phyloP scores from a whole-genome alignment of 2,797 vertebrate genomes.

The Selene dorsalis region DNA sequence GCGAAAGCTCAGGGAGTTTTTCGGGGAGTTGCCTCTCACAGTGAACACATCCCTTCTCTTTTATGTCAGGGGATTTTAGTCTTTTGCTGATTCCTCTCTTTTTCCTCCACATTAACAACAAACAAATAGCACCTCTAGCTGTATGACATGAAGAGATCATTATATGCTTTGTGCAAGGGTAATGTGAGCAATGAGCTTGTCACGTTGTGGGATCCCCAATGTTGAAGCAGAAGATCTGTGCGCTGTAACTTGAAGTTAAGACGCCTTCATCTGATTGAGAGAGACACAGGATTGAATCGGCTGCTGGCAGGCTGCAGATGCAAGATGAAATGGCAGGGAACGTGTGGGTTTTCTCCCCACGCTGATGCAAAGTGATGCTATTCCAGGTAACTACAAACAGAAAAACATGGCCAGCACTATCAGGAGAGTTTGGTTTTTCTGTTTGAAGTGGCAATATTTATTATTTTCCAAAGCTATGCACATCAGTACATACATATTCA shows the following conservation, averaged over 20 bases:
- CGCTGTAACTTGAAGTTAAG: constrained; percentile 60
- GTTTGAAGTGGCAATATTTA: constrained; percentile 69
- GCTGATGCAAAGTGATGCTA: constrained; percentile 69
- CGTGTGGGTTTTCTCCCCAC: constrained; percentile 51
- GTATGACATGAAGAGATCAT: constrained; percentile 65
- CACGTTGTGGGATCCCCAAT: constrained; percentile 48
- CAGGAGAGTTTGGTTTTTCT: constrained; percentile 55
- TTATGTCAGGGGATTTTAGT: constrained; percentile 67
- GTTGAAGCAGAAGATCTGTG: constrained; percentile 55
- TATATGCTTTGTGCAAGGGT: constrained; percentile 45
- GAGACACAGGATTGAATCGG: constrained; percentile 45
- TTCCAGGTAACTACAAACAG: constrained; percentile 67
- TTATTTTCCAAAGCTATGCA: constrained; percentile 45
- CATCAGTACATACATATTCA: constrained; percentile 62
- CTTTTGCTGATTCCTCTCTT: constrained; percentile 68
- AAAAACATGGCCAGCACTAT: constrained; percentile 52
- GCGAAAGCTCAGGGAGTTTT: constrained; percentile 68
- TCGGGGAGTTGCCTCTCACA: constrained; percentile 51
- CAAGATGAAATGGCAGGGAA: constrained; percentile 57
- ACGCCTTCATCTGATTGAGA: constrained; percentile 66
- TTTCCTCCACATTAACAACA: constrained; percentile 70
- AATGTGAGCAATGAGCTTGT: constrained; percentile 66
- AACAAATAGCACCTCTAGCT: constrained; percentile 71
- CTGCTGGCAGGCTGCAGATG: constrained; percentile 53
- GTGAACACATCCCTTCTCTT: constrained; percentile 64